Conservation (phyloP, 2,113 vertebrate species). For the Merops nubicus region DNA sequence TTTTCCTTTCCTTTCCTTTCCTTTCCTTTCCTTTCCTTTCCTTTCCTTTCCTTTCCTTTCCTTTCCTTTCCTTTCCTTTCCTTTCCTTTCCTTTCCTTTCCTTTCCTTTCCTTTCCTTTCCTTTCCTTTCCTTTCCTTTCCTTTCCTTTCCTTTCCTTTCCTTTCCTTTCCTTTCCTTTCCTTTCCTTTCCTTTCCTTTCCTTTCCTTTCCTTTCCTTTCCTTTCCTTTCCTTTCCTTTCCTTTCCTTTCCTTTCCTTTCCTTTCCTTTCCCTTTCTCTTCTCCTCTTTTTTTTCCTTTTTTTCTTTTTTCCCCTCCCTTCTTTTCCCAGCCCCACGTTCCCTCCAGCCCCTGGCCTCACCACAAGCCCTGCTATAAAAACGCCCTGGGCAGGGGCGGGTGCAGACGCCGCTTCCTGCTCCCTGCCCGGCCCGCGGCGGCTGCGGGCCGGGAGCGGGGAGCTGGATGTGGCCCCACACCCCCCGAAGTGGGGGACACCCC, state of each 20-base stretch:
- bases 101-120: no score
- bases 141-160: no score
- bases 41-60: neutral
- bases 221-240: no score
- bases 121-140: no score
- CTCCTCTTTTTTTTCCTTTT: no score
- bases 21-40: neutral
- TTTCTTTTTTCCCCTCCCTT: neutral
- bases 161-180: no score
- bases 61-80: neutral
- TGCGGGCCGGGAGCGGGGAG: neutral
- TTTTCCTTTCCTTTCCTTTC: neutral
- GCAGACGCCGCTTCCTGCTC: conserved; percentile 61
- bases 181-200: no score
- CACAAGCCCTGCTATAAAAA: conserved; percentile 59
- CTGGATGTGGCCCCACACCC: neutral
- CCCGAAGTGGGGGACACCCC: fast-evolving
- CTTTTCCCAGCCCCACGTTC: neutral
- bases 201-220: no score
- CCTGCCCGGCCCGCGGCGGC: neutral
- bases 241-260: no score
- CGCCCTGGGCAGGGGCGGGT: conserved; percentile 52
- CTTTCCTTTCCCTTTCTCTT: no score
- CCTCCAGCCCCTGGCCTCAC: conserved; percentile 53
- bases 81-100: no score